Percentiles rank a stretch among this genome's conserved stretches.
phyloP scores from a whole-genome alignment of 1,140 invertebrate species.

The Sitophilus oryzae region DNA sequence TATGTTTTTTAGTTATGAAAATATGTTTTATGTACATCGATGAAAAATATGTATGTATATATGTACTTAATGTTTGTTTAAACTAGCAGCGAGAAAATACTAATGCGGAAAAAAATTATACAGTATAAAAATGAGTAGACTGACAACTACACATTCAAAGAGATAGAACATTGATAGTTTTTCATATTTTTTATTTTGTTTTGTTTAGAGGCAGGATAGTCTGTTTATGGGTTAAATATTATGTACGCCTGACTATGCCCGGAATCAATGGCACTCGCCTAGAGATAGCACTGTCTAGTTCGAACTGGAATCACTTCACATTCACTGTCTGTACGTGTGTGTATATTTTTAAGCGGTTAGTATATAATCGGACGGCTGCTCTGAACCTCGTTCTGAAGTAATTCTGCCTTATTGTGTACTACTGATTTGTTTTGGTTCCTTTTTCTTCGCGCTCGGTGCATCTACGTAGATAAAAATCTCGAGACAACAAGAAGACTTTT shows the following conservation, averaged over 20 bases:
- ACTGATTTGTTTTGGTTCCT: slow-evolving; percentile 1
- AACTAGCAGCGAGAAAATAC: slow-evolving; percentile 39
- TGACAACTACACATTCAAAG: slow-evolving; percentile 42
- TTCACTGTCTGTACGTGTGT: slow-evolving; percentile 30
- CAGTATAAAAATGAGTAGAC: slow-evolving; percentile 43
- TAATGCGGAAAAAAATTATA: slow-evolving; percentile 39
- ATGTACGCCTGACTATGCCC: slow-evolving; percentile 27
- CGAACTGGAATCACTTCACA: slow-evolving; percentile 32
- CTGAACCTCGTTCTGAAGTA: slow-evolving; percentile 26
- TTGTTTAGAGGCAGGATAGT: slow-evolving; percentile 38
- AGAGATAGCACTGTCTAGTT: slow-evolving; percentile 32
- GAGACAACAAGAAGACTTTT: neutral
- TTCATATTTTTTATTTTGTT: neutral
- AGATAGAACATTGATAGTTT: slow-evolving; percentile 40
- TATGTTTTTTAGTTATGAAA: slow-evolving; percentile 37
- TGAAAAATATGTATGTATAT: slow-evolving; percentile 37
- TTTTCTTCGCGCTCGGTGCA: slow-evolving; percentile 21
- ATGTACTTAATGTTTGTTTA: slow-evolving; percentile 20
- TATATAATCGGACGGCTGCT: slow-evolving; percentile 33
- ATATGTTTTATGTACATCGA: slow-evolving; percentile 43
- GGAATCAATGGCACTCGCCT: slow-evolving; percentile 30
- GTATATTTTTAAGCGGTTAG: slow-evolving; percentile 14
- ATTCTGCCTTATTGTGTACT: slow-evolving; percentile 26
- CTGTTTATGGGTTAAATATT: slow-evolving; percentile 28
- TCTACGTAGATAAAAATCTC: neutral